These are phyloP conservation scores for Leptinotarsa haldemani DNA, from an alignment of 2,888 invertebrate genomes.

Conservation along the genomic window DNA sequence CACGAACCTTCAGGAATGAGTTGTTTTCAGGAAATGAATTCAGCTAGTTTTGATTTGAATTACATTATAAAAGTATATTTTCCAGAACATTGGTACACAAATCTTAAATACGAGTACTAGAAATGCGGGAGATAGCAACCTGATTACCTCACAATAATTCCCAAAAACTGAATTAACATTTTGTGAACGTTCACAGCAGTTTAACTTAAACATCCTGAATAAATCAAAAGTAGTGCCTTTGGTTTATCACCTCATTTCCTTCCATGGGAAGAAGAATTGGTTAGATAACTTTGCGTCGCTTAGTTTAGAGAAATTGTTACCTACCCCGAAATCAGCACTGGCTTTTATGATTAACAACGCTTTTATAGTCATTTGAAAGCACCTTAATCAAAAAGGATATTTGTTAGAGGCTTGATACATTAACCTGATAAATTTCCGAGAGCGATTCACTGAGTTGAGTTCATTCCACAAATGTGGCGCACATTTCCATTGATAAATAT, in stretches of 20 bases:
- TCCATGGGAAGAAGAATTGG: constrained; percentile 8
- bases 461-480: no score
- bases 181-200: neutral
- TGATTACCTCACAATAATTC: no score
- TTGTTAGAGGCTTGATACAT: constrained; percentile 4
- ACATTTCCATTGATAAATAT: no score
- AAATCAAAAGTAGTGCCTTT: constrained; percentile 3
- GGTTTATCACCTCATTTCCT: constrained; percentile 17
- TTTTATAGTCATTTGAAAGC: neutral
- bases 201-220: neutral
- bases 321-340: neutral
- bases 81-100: no score
- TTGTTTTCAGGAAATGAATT: no score
- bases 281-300: constrained; percentile 14
- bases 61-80: no score
- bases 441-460: no score
- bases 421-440: neutral
- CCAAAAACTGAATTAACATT: neutral
- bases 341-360: constrained; percentile 11
- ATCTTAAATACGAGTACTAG: no score
- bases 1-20: no score
- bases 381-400: constrained; percentile 2
- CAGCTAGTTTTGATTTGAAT: no score
- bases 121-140: no score
- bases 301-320: constrained; percentile 8